Evolutionary conservation across 2,113 vertebrate genomes (phyloP), one percentile per base, ranked within the genome.

Genomic region (Eurystomus gularis): DNA sequence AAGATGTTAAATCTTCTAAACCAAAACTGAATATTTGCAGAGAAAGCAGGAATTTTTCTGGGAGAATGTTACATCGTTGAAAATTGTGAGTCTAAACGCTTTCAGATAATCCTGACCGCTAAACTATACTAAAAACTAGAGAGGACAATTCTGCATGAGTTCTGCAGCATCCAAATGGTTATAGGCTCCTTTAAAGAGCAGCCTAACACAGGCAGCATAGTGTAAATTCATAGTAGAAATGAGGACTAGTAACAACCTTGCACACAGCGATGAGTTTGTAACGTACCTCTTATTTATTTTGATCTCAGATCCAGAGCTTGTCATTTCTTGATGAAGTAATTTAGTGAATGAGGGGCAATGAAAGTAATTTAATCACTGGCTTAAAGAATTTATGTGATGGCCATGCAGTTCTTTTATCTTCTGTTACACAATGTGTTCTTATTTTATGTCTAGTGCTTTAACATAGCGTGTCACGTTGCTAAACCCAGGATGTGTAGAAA

Each of bases 281-380:
- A 72, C 37, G 13, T 37, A 93, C 15, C n/a, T 91, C 58, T 10
- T 65, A 46, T 69, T 95, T 94, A 88, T 72, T 94, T 91, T 90
- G 44, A 58, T 86, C 81, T 93, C 73, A 65, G 70, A 90, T 46
- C 35, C 64, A 91, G 31, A 72, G 57, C 31, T 84, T 92, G 46
- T 44, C 82, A 81, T 86, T 88, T 94, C 80, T 94, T 91, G 57
- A 88, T 86, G 55, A 93, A 88, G 72, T 83, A 82, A 92, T 90
- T 94, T 80, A 72, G 54, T 94, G 79, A 95, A 95, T 57, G n/a
- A 13, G 7, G 48, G 39, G 35, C 16, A 89, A 94, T 87, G 33
- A 60, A 82, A 76, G 54, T 79, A 72, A 75, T 88, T 93, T 82
- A 78, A 79, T 96, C 66, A 65, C 46, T 86, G 49, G 78, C 13